Evolutionary conservation across 64 coral and sea anemone species (phyloP), one percentile per base, ranked within the genome.

Genomic region (Platygyra sinensis): DNA sequence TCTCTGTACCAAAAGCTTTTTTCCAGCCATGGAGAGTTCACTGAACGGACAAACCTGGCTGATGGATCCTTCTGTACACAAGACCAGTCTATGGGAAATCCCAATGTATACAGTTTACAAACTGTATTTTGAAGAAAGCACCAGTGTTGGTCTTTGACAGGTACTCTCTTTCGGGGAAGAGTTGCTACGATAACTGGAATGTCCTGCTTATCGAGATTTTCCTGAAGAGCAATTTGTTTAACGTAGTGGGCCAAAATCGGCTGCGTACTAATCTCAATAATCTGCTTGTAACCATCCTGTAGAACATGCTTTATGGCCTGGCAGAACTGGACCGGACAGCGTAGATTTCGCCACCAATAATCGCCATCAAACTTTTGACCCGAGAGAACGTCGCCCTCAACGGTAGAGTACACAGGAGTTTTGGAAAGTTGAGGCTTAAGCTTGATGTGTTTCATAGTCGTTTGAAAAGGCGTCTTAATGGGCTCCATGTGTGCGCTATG

Each of bases 321-420:
- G 19, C 79, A 54, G 73, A 96, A 96, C 36, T 72, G 71, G 17
- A 93, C 94, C 59, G 94, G 90, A 67, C 80, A 69, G 30, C 94
- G 90, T 28, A 96, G 78, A 62, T 96, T 96, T 18, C 62, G 36
- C 94, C 94, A 96, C 94, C 94, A 96, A 63, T 96, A 92, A 60
- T 77, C 19, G 19, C 16, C 8, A n/a, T 87, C 67, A 25, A 93
- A 72, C 13, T 80, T 7, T 28, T 69, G 51, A 31, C 86, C 89
- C 14, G 72, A 72, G 18, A 93, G 28, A 39, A 65, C 28, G 19
- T 84, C 75, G 3, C 94, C 94, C 54, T 38, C 61, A 17, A 96
- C 93, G 3, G 77, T 88, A 54, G 91, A 93, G 29, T 88, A 88
- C 72, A 96, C 81, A 25, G 91, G 74, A 76, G 89, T 76, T 38